Evolutionary conservation across 2,113 vertebrate species (phyloP), one percentile per base, ranked within the genome.

Genomic region (Scomber scombrus): DNA sequence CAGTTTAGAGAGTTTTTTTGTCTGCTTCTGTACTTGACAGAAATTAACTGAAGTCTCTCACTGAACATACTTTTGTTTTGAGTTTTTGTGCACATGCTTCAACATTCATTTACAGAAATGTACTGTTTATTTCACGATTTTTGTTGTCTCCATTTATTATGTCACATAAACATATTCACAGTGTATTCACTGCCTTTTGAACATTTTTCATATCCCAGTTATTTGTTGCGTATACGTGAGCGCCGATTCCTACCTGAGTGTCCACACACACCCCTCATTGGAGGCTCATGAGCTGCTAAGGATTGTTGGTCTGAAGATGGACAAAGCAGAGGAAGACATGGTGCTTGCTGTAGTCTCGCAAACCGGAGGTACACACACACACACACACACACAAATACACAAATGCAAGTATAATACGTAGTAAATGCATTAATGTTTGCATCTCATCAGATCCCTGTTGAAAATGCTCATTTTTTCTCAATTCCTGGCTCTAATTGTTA

Each of bases 151-250:
- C 19, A 15, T 57, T 60, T 14, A 21, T 7, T 49, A 1, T 55
- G n/a, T 40, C 8, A 9, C 34, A 8, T 8, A 40, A 40, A 40
- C 34, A 40, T 40, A 40, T 40, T 40, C 34, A 40, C 34, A 40
- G 14, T 16, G 4, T 23, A 31, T 29, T 62, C 9, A 74, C 19
- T 71, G 3, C 13, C 47, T 18, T 45, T 1, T 80, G 4, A 15
- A 60, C 19, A 18, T 66, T 45, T 40, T 40, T 51, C 71, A 50
- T 83, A 13, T 80, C 78, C 73, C 55, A 99, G 98, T 98, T 80
- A 97, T 98, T 87, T 98, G 97, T 80, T 97, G 95, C 0, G 96
- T 99, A 68, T 96, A 99, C 18, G 92, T 99, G 91, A 98, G 96
- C 0, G 93, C 96, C 19, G 97, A 99, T 93, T 99, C 97, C n/a